A percentile compares a stretch with the other conserved stretches of the same genome.
phyloP scores from a whole-genome alignment of 2,888 invertebrate genomes.

The Zeuzera pyrina region DNA sequence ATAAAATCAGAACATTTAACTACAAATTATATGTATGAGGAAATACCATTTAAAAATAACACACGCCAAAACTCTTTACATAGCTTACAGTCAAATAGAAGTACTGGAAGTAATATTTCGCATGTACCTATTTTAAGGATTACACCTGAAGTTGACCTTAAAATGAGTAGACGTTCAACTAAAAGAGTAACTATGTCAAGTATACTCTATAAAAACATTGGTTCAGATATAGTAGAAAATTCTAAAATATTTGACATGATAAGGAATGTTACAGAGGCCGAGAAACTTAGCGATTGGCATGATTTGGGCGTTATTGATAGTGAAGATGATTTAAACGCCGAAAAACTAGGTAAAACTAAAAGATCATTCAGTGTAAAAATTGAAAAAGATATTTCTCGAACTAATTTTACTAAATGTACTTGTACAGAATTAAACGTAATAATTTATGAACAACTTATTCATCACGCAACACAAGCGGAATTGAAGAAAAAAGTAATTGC shows the following conservation, averaged over 20 bases:
- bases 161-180: no score
- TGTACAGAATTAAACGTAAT: slow-evolving; percentile 49
- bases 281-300: slow-evolving; percentile 41
- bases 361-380: slow-evolving; percentile 34
- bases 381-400: slow-evolving; percentile 45
- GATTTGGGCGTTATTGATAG: slow-evolving; percentile 44
- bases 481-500: slow-evolving; percentile 44
- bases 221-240: slow-evolving; percentile 17
- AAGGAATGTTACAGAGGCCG: slow-evolving; percentile 44
- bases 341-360: slow-evolving; percentile 20
- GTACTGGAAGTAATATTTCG: no score
- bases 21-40: no score
- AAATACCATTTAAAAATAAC: no score
- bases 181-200: no score
- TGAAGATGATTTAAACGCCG: slow-evolving; percentile 26
- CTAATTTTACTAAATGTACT: slow-evolving; percentile 44
- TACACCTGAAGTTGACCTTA: no score
- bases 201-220: slow-evolving; percentile 19
- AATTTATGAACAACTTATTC: slow-evolving; percentile 49
- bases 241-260: slow-evolving; percentile 39
- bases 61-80: no score
- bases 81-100: no score
- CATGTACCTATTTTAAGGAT: no score
- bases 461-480: slow-evolving; percentile 55
- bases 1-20: no score